Percentiles rank a stretch among this genome's conserved stretches.
These are phyloP conservation scores for Lonchura striata DNA, from an alignment of 2,113 vertebrate species.

Conservation along the genomic window DNA sequence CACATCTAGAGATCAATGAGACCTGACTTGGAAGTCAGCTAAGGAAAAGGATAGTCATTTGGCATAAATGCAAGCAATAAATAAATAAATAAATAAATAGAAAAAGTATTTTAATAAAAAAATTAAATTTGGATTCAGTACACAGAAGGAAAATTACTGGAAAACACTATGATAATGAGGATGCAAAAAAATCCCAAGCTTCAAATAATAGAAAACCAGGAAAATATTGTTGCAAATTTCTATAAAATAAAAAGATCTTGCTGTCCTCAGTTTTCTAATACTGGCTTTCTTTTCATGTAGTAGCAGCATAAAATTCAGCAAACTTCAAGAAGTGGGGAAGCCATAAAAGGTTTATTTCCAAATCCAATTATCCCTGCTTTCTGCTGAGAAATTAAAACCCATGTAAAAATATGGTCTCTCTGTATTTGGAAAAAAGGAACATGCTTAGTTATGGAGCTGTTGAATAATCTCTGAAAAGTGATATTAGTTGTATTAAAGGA, in stretches of 20 bases:
- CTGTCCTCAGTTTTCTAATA: not conserved
- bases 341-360: not conserved
- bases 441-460: not conserved
- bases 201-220: not conserved
- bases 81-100: not conserved
- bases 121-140: not conserved
- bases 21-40: not conserved
- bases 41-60: not conserved
- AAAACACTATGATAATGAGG: not conserved
- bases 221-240: not conserved
- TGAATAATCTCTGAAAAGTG: not conserved
- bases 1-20: not conserved
- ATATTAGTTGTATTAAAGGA: not conserved
- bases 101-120: not conserved
- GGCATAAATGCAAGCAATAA: not conserved
- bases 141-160: not conserved
- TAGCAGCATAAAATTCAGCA: not conserved
- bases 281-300: not conserved
- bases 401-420: not conserved
- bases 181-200: not conserved
- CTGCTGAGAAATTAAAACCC: not conserved
- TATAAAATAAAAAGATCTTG: not conserved
- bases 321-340: not conserved
- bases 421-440: not conserved
- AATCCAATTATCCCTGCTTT: conserved; percentile 2